Base-by-base conservation (phyloP, 2,113 vertebrate genomes). In the Brachypteracias leptosomus region DNA sequence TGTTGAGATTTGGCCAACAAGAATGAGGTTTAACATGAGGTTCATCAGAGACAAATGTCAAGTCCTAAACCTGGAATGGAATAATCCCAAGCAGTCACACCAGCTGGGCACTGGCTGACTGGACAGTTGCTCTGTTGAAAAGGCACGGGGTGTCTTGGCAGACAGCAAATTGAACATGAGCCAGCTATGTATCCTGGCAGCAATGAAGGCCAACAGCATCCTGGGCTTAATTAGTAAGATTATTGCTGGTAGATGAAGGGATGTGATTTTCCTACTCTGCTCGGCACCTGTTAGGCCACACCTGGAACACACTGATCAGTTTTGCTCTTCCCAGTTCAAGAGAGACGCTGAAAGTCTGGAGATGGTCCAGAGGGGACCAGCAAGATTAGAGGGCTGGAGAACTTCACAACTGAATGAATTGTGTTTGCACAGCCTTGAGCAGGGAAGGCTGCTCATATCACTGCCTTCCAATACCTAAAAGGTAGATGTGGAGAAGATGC, bases 101-200 rank as follows among this genome's bases (percentile, higher is more conserved):
- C 90, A 95, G 83, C 65, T 87, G 90, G 85, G 51, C 31, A 66
- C 59, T 94, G 68, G 68, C 46, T 77, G 52, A 31, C 36, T 62
- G 83, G 75, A 46, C 22, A 73, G 86, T 28, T 83, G 63, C 63
- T 90, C 42, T 92, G n/a, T 40, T 80, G 79, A 74, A 93, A 92
- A 90, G 51, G 57, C 68, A 63, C 33, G 74, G 59, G 47, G 47
- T 89, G 61, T 67, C 89, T 57, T 95, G 95, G 90, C 89, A 93
- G 52, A 33, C 15, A 47, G 61, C 18, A 90, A 74, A 78, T 38
- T 44, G 68, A 90, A 84, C 47, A 28, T 5, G 35, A 92, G 76
- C 72, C 86, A 96, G 72, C 25, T 55, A 42, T 55, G 57, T 6
- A 71, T 31, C 52, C 86, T 89, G 84, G 83, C 67, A 95, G 67